phyloP scores from a whole-genome alignment of 2,113 vertebrate species.

The Callospermophilus lateralis region DNA sequence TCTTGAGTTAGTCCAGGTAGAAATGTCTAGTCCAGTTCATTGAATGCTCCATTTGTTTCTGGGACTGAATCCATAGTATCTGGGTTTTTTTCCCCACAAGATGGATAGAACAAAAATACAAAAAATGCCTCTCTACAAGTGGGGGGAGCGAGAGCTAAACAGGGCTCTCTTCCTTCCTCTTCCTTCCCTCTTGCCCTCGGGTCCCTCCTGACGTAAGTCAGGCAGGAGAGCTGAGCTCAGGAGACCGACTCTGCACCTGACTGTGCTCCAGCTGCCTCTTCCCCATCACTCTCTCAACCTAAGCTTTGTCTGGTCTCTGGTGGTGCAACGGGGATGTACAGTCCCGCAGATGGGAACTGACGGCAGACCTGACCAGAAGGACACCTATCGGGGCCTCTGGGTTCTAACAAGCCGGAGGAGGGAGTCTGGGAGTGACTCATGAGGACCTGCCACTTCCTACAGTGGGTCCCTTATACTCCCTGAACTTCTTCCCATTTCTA shows the following conservation, averaged over 20 bases:
- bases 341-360: too few relatives aligned
- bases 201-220: neutral
- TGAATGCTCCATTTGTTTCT: neutral
- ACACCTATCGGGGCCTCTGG: neutral
- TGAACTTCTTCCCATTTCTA: neutral
- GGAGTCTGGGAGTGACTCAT: neutral
- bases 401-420: neutral
- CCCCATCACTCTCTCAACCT: neutral
- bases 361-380: neutral
- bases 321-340: neutral
- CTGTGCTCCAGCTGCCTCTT: neutral
- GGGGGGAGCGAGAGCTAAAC: neutral
- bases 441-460: neutral
- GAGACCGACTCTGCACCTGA: neutral
- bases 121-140: neutral
- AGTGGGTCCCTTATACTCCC: neutral
- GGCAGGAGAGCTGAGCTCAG: neutral
- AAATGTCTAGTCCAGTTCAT: neutral
- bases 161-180: neutral
- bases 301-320: neutral
- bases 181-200: neutral
- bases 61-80: neutral
- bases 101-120: neutral
- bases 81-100: neutral
- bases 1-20: neutral